These are phyloP conservation scores for Liolophura sinensis DNA, from an alignment of 1,140 invertebrate species.

Conservation along the genomic window DNA sequence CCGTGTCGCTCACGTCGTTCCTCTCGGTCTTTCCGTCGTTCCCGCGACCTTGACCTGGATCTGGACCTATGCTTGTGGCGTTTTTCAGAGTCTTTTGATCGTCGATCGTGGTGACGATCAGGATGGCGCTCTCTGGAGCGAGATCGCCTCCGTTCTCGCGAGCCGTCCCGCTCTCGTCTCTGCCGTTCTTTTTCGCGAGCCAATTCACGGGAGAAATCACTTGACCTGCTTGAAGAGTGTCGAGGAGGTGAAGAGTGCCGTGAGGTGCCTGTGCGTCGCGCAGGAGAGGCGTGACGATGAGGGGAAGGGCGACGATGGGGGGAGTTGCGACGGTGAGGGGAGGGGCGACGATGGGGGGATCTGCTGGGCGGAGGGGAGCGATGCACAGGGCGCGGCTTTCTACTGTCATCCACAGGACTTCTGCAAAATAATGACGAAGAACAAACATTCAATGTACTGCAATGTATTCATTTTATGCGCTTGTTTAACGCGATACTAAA, in stretches of 20 bases:
- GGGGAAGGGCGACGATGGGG: conserved; percentile 1
- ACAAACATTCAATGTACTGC: neutral
- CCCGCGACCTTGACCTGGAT: too few relatives aligned
- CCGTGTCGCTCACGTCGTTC: too few relatives aligned
- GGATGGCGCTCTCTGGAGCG: conserved; percentile 4
- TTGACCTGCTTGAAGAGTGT: neutral
- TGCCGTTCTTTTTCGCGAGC: conserved; percentile 45
- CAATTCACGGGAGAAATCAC: conserved; percentile 44
- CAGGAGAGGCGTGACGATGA: conserved; percentile 2
- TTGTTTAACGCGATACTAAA: too few relatives aligned
- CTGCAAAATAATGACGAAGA: neutral
- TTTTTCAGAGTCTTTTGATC: neutral
- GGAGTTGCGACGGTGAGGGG: neutral
- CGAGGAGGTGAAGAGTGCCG: neutral
- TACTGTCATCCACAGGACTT: neutral
- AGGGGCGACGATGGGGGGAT: conserved; percentile 12
- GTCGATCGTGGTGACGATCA: neutral
- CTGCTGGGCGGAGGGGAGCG: conserved; percentile 10
- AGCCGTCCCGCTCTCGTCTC: conserved; percentile 29
- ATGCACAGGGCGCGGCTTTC: neutral
- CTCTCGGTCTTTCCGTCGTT: too few relatives aligned
- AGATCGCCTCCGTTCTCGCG: neutral
- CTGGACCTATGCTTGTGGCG: too few relatives aligned
- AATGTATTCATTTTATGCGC: neutral
- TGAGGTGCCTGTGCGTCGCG: neutral